Evolutionary conservation across 2,888 invertebrate genomes (phyloP).

Genomic region (Volucella inanis): DNA sequence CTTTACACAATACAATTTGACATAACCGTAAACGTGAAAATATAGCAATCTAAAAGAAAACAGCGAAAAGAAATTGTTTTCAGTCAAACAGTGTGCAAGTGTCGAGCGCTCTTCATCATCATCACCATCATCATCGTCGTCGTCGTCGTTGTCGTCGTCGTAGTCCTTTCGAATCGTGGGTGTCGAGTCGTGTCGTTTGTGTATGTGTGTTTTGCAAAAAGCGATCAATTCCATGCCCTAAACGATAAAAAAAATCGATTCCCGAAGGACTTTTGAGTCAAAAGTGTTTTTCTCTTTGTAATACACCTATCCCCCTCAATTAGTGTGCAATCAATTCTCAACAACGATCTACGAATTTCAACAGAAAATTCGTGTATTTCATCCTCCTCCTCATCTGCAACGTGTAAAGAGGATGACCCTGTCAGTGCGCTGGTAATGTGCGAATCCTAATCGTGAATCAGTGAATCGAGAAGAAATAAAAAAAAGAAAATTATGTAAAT

Average conservation of each 20-base stretch:
- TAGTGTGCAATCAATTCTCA: slow-evolving; percentile 40
- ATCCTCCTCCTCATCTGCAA: not conserved
- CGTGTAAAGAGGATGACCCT: not conserved
- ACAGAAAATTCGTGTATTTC: slow-evolving; percentile 22
- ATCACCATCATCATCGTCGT: no score
- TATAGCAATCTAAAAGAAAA: not conserved
- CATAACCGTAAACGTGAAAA: slow-evolving; percentile 5
- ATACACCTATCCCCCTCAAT: not conserved
- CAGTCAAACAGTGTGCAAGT: slow-evolving; percentile 1
- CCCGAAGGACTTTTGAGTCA: slow-evolving; percentile 64
- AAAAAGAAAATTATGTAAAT: slow-evolving; percentile 65
- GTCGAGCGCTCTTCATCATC: no score
- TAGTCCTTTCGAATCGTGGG: slow-evolving; percentile 59
- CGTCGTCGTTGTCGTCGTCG: not conserved
- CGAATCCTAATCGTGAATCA: slow-evolving; percentile 24
- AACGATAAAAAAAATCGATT: slow-evolving; percentile 74
- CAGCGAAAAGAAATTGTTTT: slow-evolving; percentile 2
- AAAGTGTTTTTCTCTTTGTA: slow-evolving; percentile 3
- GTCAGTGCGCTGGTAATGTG: slow-evolving; percentile 45
- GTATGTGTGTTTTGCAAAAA: slow-evolving; percentile 57
- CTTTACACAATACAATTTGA: slow-evolving; percentile 41
- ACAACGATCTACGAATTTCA: slow-evolving; percentile 49
- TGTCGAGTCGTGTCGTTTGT: slow-evolving; percentile 47
- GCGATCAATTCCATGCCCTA: slow-evolving; percentile 68
- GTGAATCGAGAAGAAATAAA: slow-evolving; percentile 7